Base-by-base conservation (phyloP, 1,140 invertebrate species). In the Andrena cerasifolii region DNA sequence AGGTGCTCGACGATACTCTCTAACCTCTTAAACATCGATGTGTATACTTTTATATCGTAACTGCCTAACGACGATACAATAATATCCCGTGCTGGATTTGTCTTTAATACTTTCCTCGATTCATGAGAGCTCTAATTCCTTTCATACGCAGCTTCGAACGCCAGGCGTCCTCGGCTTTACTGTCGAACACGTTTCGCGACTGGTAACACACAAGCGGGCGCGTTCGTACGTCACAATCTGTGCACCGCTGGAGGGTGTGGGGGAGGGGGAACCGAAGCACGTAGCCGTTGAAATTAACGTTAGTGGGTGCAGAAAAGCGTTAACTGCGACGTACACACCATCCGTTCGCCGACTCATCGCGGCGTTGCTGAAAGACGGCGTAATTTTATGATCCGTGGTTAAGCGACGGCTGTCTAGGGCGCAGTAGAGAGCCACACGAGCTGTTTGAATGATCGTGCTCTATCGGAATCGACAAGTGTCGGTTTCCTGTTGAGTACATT, bases 401-500 rank as follows among this genome's bases (percentile, higher is more conserved):
- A 59, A 81, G 36, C 63, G 70, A 40, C 45, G 59, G 36, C 31
- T 24, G 45, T 63, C 33, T 28, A 51, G 54, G 49, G 51, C 7
- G 45, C 40, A 33, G 31, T 51, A 21, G 49, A 63, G 24, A 56
- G 51, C 61, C 49, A 70, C 78, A 82, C 79, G 43, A 72, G 47
- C 45, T 62, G 54, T 71, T 74, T 78, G 70, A 82, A 86, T 77
- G 74, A 84, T 67, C 62, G 53, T 49, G 28, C 79, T 79, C 82
- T 49, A 58, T 62, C 53, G 70, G 58, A 78, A 83, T 83, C 78
- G 77, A 83, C 77, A 86, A 86, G 83, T 86, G 83, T 85, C 84
- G 31, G 83, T 68, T 86, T 86, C 84, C 84, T 82, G 84, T 80
- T 79, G 75, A 66, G 70, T 54, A 66, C 62, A 86, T 85, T 86